Percentiles rank a stretch among this genome's conserved stretches.
Conservation (phyloP, 2,888 invertebrate genomes). For the Molanna angustata region DNA sequence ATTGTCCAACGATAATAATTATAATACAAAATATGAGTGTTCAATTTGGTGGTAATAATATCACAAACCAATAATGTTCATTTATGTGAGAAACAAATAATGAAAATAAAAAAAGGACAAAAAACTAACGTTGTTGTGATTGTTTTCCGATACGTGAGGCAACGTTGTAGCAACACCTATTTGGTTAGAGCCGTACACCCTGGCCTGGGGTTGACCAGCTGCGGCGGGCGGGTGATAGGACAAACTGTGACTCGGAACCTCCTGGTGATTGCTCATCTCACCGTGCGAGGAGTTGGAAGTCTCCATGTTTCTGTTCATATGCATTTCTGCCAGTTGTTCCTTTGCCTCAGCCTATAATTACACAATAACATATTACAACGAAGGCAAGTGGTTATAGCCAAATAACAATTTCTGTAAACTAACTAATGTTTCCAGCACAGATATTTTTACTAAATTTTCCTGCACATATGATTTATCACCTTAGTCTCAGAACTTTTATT, state of each 20-base stretch:
- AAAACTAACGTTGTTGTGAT: slow-evolving; percentile 16
- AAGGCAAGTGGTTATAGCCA: neutral
- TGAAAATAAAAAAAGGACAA: no score
- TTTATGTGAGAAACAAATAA: no score
- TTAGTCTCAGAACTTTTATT: no score
- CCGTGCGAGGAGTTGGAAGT: slow-evolving; percentile 35
- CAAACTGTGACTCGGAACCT: slow-evolving; percentile 31
- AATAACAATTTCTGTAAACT: no score
- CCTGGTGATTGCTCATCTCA: slow-evolving; percentile 42
- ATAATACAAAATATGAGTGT: no score
- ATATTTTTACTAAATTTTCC: no score
- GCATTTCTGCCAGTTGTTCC: slow-evolving; percentile 51
- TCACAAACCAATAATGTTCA: no score
- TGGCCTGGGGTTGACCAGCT: slow-evolving; percentile 39
- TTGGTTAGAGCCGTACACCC: slow-evolving; percentile 51
- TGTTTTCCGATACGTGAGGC: slow-evolving; percentile 39
- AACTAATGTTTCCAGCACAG: no score
- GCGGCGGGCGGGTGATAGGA: slow-evolving; percentile 46
- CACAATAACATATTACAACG: neutral
- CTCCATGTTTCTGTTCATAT: slow-evolving; percentile 28
- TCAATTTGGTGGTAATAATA: no score
- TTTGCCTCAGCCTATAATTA: slow-evolving; percentile 49
- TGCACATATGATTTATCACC: no score
- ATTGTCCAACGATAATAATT: no score
- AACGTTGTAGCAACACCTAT: slow-evolving; percentile 53